Conservation (phyloP, 2,888 invertebrate genomes). For the Sinhomidia bicolor region DNA sequence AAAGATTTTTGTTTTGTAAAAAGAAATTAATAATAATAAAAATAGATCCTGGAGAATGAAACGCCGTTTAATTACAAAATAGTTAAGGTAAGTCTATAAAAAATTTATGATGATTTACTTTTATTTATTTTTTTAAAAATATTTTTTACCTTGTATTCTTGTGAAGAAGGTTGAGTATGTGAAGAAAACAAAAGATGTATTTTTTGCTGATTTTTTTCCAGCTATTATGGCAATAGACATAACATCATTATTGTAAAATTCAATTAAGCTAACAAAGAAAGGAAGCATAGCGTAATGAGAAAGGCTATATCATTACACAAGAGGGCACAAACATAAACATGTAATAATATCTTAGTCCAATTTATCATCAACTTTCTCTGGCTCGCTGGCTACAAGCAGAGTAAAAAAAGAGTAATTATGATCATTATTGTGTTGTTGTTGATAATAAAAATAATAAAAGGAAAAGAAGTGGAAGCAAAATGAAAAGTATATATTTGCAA, state of each 20-base stretch:
- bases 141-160: too few relatives aligned
- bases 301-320: not conserved
- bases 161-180: too few relatives aligned
- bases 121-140: too few relatives aligned
- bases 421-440: too few relatives aligned
- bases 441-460: conserved; percentile 17
- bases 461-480: too few relatives aligned
- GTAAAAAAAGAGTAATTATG: not conserved
- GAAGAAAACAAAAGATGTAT: too few relatives aligned
- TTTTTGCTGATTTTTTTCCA: too few relatives aligned
- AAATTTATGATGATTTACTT: too few relatives aligned
- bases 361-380: conserved; percentile 44
- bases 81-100: conserved; percentile 28
- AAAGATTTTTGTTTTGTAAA: too few relatives aligned
- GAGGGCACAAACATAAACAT: not conserved
- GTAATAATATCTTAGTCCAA: not conserved
- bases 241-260: not conserved
- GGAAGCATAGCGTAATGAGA: not conserved
- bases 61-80: not conserved
- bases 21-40: not conserved
- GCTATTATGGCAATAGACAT: too few relatives aligned
- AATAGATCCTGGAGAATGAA: not conserved
- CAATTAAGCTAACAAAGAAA: not conserved
- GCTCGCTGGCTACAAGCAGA: conserved; percentile 10
- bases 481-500: too few relatives aligned